Percentiles rank a stretch among this genome's conserved stretches.
Evolutionary conservation across 2,888 invertebrate species (phyloP).

Genomic region (Drosophila robusta): DNA sequence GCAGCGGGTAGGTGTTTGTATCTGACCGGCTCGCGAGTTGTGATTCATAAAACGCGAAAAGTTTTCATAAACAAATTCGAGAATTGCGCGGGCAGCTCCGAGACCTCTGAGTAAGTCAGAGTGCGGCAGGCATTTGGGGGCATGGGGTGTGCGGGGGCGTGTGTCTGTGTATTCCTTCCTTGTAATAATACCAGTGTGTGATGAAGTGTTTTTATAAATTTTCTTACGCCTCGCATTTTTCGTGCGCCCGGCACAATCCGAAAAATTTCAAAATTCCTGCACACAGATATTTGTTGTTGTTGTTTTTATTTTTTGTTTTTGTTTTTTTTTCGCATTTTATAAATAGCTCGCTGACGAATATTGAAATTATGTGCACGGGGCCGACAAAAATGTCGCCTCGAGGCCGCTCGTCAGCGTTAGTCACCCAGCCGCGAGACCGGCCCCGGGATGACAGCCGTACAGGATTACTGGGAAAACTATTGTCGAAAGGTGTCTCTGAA

Average conservation of each 20-base stretch:
- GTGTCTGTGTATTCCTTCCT: conserved; percentile 42
- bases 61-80: conserved; percentile 68
- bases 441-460: conserved; percentile 11
- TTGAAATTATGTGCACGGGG: conserved; percentile 80
- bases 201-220: conserved; percentile 66
- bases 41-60: conserved; percentile 71
- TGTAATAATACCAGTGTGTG: conserved; percentile 64
- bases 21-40: conserved; percentile 37
- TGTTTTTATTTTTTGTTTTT: conserved; percentile 31
- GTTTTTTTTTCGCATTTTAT: conserved; percentile 63
- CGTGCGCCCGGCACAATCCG: conserved; percentile 68
- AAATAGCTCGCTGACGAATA: conserved; percentile 80
- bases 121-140: conserved; percentile 1
- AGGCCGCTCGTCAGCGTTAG: conserved; percentile 50
- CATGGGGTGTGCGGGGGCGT: conserved; percentile 18
- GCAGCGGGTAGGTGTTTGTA: not conserved
- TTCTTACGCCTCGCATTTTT: conserved; percentile 42
- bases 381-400: conserved; percentile 79
- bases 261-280: conserved; percentile 75
- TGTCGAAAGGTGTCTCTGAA: not conserved
- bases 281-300: conserved; percentile 56
- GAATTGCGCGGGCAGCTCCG: conserved; percentile 44
- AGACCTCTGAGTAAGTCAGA: conserved; percentile 27
- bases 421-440: conserved; percentile 27
- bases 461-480: conserved; percentile 32